Evolutionary conservation across 2,888 invertebrate species (phyloP), one percentile per base, ranked within the genome.

Genomic region (Ctena decussata): DNA sequence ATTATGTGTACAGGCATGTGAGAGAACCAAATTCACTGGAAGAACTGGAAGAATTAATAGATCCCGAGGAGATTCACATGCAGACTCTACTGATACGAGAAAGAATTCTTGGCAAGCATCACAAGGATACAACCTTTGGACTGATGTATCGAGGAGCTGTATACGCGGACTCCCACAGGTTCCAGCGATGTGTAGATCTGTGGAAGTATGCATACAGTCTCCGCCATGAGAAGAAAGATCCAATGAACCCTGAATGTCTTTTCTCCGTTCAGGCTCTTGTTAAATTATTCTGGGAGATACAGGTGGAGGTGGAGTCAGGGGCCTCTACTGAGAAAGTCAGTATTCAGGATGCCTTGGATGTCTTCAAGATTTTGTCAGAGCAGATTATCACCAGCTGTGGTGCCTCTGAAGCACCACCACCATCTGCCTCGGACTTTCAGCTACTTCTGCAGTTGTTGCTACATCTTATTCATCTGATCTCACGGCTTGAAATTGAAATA

Each of bases 1-100:
- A 91, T 41, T 79, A 82, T 73, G 93, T 91, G 0, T 93, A 92
- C 74, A 79, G 84, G n/a, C 82, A 91, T 81, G 83, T 89, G 21
- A 82, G 76, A 35, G 95, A 95, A 77, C 92, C 92, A 8, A 79
- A 80, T 6, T 90, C 89, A 8, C 37, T 91, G 44, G 80, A 86
- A 30, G 93, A 94, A 53, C 78, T 92, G 6, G 82, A 90, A 18
- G 85, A 90, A 0, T 70, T 90, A 1, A 75, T 77, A 27, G 91
- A 92, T 74, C 91, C 92, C 15, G 93, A 94, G 53, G 80, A 86
- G 30, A 88, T 94, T 0, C 92, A 94, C 84, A 97, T 97, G 95
- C 98, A 99, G 96, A 97, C 98, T 94, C 96, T 99, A 91, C 96
- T 99, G 46, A 98, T 99, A 91, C 97, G 98, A 89, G 98, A 98